Conservation (phyloP, 2,888 invertebrate species). For the Saturnia japonica region DNA sequence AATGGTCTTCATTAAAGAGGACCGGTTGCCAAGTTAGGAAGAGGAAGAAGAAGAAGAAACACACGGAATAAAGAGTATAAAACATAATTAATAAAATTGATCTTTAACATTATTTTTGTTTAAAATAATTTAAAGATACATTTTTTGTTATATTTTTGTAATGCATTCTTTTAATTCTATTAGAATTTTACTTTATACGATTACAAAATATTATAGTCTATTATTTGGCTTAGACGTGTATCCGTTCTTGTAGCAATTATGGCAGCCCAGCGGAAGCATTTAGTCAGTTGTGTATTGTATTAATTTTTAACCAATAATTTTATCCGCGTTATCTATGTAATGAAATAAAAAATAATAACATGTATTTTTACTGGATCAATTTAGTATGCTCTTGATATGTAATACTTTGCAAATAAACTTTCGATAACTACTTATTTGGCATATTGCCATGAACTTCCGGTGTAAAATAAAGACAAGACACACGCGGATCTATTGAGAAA, state of each 20-base stretch:
- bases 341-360: not conserved
- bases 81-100: no score
- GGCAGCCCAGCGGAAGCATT: constrained; percentile 17
- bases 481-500: constrained; percentile 82
- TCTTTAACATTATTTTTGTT: no score
- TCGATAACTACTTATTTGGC: constrained; percentile 64
- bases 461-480: constrained; percentile 81
- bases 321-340: not conserved
- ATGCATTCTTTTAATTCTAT: no score
- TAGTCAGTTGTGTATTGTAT: constrained; percentile 29
- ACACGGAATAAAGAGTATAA: no score
- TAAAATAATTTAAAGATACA: no score
- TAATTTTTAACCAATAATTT: constrained; percentile 16
- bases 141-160: no score
- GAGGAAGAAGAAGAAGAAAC: no score
- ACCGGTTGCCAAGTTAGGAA: no score
- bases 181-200: no score
- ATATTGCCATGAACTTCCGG: constrained; percentile 84
- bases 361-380: not conserved
- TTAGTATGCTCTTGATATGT: not conserved
- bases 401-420: constrained; percentile 26
- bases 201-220: not conserved
- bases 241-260: constrained; percentile 16
- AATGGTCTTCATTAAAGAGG: no score
- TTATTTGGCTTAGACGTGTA: constrained; percentile 2